phyloP scores from a whole-genome alignment of 2,797 vertebrate genomes.

The Cirrhinus mrigala region DNA sequence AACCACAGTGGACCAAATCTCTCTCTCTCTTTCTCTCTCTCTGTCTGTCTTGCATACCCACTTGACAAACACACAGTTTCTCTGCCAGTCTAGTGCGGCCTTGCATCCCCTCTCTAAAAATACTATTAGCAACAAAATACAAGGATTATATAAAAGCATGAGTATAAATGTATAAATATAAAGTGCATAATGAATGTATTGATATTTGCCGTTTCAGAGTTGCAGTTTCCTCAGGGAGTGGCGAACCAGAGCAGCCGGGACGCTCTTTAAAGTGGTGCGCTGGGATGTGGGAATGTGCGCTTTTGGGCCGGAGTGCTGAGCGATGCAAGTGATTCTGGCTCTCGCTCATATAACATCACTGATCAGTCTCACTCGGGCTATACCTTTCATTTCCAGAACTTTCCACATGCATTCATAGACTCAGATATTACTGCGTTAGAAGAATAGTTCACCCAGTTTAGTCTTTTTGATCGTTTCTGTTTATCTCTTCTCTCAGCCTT shows the following conservation, averaged over 20 bases:
- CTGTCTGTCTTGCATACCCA: constrained; percentile 32
- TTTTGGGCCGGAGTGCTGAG: constrained; percentile 69
- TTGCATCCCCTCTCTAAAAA: constrained; percentile 70
- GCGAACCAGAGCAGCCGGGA: constrained; percentile 78
- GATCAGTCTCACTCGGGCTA: constrained; percentile 73
- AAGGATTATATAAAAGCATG: constrained; percentile 75
- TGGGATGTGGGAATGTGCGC: constrained; percentile 83
- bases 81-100: constrained; percentile 44
- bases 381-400: constrained; percentile 57
- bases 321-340: constrained; percentile 72
- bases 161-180: constrained; percentile 83
- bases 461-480: constrained; percentile 52
- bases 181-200: constrained; percentile 85
- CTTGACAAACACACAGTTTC: constrained; percentile 46
- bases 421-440: background rate
- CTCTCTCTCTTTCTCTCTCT: constrained; percentile 44
- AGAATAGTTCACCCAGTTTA: constrained; percentile 12
- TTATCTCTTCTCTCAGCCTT: constrained; percentile 23
- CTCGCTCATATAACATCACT: constrained; percentile 78
- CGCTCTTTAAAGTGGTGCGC: constrained; percentile 81
- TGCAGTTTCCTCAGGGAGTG: constrained; percentile 79
- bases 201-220: constrained; percentile 82
- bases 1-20: constrained; percentile 45
- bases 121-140: constrained; percentile 67
- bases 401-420: constrained; percentile 34